phyloP scores from a whole-genome alignment of 2,113 vertebrate genomes.

The Ptilonorhynchus violaceus region DNA sequence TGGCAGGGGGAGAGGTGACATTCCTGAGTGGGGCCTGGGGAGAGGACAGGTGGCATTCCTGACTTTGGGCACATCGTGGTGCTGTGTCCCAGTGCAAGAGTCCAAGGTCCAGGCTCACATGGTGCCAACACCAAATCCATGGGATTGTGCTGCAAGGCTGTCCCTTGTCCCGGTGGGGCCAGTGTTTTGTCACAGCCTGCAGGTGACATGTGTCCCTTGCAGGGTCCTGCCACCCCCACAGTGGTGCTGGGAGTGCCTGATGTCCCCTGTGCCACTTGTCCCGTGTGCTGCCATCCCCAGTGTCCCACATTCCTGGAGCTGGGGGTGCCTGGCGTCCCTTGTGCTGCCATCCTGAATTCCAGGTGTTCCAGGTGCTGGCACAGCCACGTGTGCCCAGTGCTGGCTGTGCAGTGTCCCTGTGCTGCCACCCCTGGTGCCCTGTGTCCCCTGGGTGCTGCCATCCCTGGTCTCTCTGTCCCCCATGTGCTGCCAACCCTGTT shows the following conservation, averaged over 20 bases:
- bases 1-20: background rate
- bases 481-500: no score
- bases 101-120: fast-evolving
- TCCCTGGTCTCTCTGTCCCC: background rate
- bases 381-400: background rate
- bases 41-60: background rate
- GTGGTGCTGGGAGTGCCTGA: background rate
- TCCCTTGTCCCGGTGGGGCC: background rate
- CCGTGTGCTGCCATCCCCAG: background rate
- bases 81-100: background rate
- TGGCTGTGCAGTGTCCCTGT: no score
- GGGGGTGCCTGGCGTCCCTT: no score
- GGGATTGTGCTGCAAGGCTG: background rate
- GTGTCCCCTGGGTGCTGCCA: background rate
- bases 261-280: background rate
- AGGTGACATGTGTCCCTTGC: background rate
- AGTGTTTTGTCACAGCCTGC: background rate
- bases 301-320: no score
- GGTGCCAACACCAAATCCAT: background rate
- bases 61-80: background rate
- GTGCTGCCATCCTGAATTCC: background rate
- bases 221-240: background rate
- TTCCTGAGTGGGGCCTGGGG: fast-evolving
- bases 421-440: background rate
- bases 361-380: background rate